Conservation (phyloP, 2,113 vertebrate genomes). For the Varanus komodoensis region DNA sequence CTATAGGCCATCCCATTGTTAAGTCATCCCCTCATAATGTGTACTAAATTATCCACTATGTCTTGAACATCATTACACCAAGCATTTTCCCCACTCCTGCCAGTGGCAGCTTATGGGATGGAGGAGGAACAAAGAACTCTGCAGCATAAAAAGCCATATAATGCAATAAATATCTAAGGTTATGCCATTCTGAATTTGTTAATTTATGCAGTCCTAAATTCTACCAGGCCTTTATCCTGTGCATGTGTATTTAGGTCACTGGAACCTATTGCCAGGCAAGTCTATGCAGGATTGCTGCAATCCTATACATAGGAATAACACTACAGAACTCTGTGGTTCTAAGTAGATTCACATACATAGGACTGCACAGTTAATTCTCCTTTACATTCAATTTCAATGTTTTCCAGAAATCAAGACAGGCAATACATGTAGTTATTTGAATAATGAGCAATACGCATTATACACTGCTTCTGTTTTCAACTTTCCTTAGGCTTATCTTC, state of each 20-base stretch:
- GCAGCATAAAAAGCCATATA: background rate
- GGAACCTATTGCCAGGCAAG: background rate
- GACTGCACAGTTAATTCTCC: background rate
- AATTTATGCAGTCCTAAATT: background rate
- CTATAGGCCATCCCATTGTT: background rate
- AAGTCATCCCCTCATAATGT: background rate
- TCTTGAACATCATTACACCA: background rate
- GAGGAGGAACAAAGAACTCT: background rate
- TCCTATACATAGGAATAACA: background rate
- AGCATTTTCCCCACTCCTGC: background rate
- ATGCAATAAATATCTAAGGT: background rate
- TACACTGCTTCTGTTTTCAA: constrained; percentile 57
- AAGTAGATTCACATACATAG: background rate
- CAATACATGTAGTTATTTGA: constrained; percentile 25
- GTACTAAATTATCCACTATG: background rate
- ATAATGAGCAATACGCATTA: constrained; percentile 64
- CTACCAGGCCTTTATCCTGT: background rate
- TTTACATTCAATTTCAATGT: background rate
- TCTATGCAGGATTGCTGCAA: background rate
- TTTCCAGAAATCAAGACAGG: background rate
- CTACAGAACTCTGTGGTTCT: background rate
- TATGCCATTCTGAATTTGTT: background rate
- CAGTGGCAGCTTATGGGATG: background rate
- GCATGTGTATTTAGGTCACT: background rate
- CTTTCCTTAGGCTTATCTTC: constrained; percentile 56